These are phyloP conservation scores for Xenops minutus DNA, from an alignment of 2,797 vertebrate species.

Conservation along the genomic window DNA sequence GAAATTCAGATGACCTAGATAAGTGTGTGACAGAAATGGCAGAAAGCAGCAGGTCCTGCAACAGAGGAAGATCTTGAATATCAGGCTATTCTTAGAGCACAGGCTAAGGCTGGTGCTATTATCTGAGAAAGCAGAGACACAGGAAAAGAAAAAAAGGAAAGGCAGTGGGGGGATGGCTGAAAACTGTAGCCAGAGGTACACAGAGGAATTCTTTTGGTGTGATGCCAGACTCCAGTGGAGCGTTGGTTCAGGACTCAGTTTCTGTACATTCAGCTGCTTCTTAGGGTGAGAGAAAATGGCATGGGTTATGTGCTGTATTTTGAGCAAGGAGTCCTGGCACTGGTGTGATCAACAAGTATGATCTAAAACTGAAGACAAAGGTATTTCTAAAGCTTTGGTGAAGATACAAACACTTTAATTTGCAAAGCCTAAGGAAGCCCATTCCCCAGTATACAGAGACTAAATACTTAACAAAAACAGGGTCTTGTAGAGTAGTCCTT, in stretches of 20 bases:
- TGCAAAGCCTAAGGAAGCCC: not conserved
- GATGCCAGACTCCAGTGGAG: not conserved
- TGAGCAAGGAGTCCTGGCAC: not conserved
- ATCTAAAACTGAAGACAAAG: not conserved
- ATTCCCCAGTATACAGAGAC: not conserved
- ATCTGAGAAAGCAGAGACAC: not conserved
- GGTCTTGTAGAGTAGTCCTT: not conserved
- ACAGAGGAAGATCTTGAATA: not conserved
- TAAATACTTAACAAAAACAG: not conserved
- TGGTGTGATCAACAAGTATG: not conserved
- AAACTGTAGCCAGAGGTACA: not conserved
- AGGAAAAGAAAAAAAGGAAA: not conserved
- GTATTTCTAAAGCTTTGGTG: not conserved
- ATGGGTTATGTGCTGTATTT: not conserved
- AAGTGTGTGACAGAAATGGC: not conserved
- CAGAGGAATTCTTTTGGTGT: not conserved
- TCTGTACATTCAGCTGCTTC: not conserved
- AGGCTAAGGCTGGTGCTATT: not conserved
- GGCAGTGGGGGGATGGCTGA: rapidly evolving
- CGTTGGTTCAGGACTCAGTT: not conserved
- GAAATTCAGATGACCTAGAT: not conserved
- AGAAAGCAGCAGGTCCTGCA: not conserved
- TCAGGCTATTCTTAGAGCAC: not conserved
- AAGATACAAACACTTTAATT: not conserved
- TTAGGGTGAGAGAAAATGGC: not conserved